Conservation (phyloP, 2,888 invertebrate species). For the Caenorhabditis doughertyi region DNA sequence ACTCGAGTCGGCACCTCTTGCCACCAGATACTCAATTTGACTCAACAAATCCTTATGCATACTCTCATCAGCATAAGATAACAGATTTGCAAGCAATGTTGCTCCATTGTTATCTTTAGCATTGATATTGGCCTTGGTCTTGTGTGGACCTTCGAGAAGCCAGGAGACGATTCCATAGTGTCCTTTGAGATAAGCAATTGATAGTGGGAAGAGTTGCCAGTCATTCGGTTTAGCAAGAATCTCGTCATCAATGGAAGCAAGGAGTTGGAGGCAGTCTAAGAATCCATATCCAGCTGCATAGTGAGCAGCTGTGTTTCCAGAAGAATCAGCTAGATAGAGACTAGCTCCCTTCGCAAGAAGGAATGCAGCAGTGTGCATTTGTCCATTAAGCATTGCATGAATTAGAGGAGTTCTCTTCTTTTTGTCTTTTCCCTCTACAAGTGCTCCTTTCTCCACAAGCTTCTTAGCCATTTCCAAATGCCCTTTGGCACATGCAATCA, state of each 20-base stretch:
- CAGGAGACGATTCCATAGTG: conserved; percentile 75
- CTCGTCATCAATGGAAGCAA: conserved; percentile 82
- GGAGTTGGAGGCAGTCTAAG: conserved; percentile 84
- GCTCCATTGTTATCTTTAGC: conserved; percentile 75
- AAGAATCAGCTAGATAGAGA: conserved; percentile 83
- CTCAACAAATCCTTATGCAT: conserved; percentile 54
- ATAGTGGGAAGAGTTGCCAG: conserved; percentile 84
- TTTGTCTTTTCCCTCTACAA: conserved; percentile 83
- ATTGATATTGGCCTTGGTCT: conserved; percentile 70
- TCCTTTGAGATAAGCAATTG: conserved; percentile 84
- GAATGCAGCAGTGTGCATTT: conserved; percentile 76
- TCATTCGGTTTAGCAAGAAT: conserved; percentile 74
- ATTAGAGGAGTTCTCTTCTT: conserved; percentile 84
- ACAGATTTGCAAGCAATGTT: conserved; percentile 69
- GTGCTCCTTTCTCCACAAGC: conserved; percentile 83
- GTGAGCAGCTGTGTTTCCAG: conserved; percentile 85
- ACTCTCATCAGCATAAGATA: conserved; percentile 66
- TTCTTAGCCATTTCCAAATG: conserved; percentile 69
- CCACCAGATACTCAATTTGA: conserved; percentile 73
- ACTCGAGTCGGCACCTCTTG: conserved; percentile 62
- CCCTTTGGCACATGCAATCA: conserved; percentile 70
- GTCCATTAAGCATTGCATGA: conserved; percentile 85
- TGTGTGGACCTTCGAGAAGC: conserved; percentile 68
- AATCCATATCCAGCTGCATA: conserved; percentile 86
- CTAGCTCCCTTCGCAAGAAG: conserved; percentile 70